Base-by-base conservation (phyloP, 2,113 vertebrate species). In the Anolis sagrei region DNA sequence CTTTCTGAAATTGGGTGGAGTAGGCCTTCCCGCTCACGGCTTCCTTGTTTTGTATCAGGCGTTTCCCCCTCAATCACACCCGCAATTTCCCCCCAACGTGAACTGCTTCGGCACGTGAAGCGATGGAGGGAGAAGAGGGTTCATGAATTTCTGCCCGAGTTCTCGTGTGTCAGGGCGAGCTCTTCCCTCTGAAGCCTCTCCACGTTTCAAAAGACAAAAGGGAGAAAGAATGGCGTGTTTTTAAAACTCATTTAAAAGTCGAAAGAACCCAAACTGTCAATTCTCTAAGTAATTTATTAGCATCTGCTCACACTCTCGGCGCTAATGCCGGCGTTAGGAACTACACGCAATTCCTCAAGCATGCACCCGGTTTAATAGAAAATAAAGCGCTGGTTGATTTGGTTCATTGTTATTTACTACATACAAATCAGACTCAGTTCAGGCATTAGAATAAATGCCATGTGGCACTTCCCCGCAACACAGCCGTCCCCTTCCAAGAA, bases 71-170 rank as follows among this genome's bases (percentile, higher is more conserved):
- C n/a, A n/a, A 21, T 19, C 54, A 58, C n/a, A 77, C 6, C 76
- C 2, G 10, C 4, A 36, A 64, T 64, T 76, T 76, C 29, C 6
- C 25, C 27, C 6, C 93, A 92, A 91, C 91, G 87, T 85, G 94
- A 93, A 94, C 6, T 92, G 78, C 85, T 87, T 90, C 32, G 7
- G 88, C 32, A 72, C 80, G 94, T 90, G 87, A 94, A 95, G 91
- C 79, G 89, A 90, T 93, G 73, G 74, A 91, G 90, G 95, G 93
- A 88, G 92, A 89, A 94, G 94, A 93, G 86, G 85, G 91, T 92
- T 81, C 54, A 73, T 88, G 89, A 93, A 87, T 91, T 93, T 93
- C 83, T 1, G 0, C 87, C 86, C 84, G 94, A 83, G 93, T 82
- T 86, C n/a, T n/a, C 82, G 76, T n/a, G 62, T 34, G 90, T 86